Conservation (phyloP, 2,113 vertebrate species). For the Bambusicola thoracicus region DNA sequence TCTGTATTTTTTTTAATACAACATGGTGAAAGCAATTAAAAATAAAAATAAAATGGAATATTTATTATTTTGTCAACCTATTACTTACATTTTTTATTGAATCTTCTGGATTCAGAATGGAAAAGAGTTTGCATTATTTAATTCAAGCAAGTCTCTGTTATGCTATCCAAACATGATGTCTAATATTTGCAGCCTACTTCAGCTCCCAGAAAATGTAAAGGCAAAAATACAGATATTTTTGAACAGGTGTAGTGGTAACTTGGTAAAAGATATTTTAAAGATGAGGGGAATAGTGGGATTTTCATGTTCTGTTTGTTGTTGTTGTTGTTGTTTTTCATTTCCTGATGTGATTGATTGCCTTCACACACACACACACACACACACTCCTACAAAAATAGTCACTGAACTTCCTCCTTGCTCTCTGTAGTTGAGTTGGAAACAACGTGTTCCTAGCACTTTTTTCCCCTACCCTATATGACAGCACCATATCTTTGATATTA, state of each 20-base stretch:
- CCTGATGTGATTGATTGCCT: background rate
- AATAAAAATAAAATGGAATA: constrained; percentile 71
- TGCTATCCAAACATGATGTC: constrained; percentile 52
- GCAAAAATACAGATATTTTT: constrained; percentile 27
- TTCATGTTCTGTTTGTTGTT: background rate
- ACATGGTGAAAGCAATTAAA: constrained; percentile 59
- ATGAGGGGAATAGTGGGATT: accelerated
- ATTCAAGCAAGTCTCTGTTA: constrained; percentile 60
- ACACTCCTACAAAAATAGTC: background rate
- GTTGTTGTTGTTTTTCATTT: background rate
- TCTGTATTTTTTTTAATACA: constrained; percentile 50
- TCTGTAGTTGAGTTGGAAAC: constrained; percentile 5
- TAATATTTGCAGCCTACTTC: constrained; percentile 62
- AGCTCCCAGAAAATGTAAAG: constrained; percentile 23
- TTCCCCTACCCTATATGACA: constrained; percentile 26
- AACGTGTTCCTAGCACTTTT: background rate
- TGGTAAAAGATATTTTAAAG: background rate
- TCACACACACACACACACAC: background rate
- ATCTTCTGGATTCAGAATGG: constrained; percentile 51
- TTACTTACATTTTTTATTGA: constrained; percentile 62
- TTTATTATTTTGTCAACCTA: constrained; percentile 76
- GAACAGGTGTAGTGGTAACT: background rate
- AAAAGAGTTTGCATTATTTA: constrained; percentile 75
- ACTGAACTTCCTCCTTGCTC: constrained; percentile 14
- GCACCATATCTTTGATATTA: background rate